Evolutionary conservation across 2,888 invertebrate genomes (phyloP).

Genomic region (Dione vanillae): DNA sequence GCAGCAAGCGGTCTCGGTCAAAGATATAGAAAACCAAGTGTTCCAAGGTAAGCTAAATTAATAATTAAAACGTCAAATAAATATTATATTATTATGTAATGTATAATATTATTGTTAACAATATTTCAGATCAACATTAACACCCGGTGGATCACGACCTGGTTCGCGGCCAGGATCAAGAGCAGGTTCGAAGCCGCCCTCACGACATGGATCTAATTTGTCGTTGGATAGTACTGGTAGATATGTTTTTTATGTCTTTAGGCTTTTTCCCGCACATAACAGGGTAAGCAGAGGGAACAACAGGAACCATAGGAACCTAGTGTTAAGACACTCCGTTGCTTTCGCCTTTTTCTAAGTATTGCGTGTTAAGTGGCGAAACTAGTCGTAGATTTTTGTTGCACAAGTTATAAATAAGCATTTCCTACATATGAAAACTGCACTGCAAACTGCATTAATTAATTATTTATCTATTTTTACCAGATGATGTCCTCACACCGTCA

Average conservation of each 20-base stretch:
- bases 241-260: too few relatives aligned
- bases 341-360: too few relatives aligned
- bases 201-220: conserved; percentile 95
- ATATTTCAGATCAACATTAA: conserved; percentile 85
- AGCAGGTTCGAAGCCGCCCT: conserved; percentile 95
- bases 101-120: not conserved
- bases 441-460: not conserved
- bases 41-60: conserved; percentile 66
- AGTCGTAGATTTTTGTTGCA: not conserved
- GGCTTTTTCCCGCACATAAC: too few relatives aligned
- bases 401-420: not conserved
- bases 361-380: too few relatives aligned
- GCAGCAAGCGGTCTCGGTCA: conserved; percentile 89
- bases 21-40: conserved; percentile 88
- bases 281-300: too few relatives aligned
- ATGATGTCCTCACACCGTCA: conserved; percentile 90
- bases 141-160: conserved; percentile 93
- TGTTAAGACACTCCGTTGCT: too few relatives aligned
- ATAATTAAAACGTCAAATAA: not conserved
- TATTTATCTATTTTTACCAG: conserved; percentile 63
- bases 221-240: conserved; percentile 95
- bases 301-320: too few relatives aligned
- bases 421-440: too few relatives aligned
- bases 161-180: conserved; percentile 93
- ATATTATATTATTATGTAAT: not conserved